These are phyloP conservation scores for Cydia fagiglandana DNA, from an alignment of 1,140 invertebrate species.

Conservation along the genomic window DNA sequence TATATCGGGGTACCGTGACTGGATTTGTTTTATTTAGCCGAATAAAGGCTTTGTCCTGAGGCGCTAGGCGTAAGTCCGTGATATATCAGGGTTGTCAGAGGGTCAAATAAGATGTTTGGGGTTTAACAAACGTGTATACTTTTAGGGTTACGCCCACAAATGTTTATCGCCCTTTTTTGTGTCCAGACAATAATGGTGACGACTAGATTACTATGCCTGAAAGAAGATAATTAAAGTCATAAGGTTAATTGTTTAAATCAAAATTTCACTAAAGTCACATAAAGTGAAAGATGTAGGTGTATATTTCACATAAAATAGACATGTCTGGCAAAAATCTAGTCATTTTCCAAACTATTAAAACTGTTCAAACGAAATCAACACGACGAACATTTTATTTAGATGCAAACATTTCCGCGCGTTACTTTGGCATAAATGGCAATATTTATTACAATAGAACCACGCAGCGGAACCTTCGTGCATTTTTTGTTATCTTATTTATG, in stretches of 20 bases:
- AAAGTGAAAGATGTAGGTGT: no score
- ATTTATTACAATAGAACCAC: conserved; percentile 14
- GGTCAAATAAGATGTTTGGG: conserved; percentile 22
- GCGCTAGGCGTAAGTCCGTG: conserved; percentile 16
- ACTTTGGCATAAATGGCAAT: neutral
- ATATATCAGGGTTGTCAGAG: conserved; percentile 24
- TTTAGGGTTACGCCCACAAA: neutral
- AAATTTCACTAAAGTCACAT: no score
- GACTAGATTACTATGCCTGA: neutral
- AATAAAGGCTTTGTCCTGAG: conserved; percentile 16
- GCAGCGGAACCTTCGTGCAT: neutral
- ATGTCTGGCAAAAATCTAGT: no score
- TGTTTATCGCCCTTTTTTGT: neutral
- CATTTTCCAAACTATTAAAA: no score
- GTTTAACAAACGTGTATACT: neutral
- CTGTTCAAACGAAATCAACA: neutral
- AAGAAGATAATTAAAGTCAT: neutral
- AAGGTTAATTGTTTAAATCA: neutral
- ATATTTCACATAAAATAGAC: no score
- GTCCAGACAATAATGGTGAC: neutral
- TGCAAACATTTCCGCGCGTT: neutral
- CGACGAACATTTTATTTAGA: neutral
- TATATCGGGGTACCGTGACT: conserved; percentile 14
- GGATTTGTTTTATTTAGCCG: conserved; percentile 19
- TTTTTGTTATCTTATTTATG: neutral